Base-by-base conservation (phyloP, 2,113 vertebrate genomes). In the Leptodactylus fuscus region DNA sequence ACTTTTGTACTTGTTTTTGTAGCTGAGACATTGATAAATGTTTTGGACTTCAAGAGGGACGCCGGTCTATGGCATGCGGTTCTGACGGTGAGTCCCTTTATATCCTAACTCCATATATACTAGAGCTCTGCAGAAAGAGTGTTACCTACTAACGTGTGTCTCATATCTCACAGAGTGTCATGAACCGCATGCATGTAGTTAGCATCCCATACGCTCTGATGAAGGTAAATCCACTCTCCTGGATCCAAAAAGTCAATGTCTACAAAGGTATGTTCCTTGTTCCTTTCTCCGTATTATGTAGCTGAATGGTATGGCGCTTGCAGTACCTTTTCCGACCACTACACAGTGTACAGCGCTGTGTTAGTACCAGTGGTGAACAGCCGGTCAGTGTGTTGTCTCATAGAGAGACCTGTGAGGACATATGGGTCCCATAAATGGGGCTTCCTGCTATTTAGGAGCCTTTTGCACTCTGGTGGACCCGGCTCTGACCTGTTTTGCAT, bases 221-320 rank as follows among this genome's bases (percentile, higher is more conserved):
- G 98, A 99, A 99, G 90, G 98, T 96, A 89, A 99, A 99, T 92
- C 98, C 98, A 0, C 95, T 98, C 74, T 98, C 97, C 88, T 99
- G 98, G 98, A 98, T 99, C 87, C 97, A 98, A 94, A 99, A 98
- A 88, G 97, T 99, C 84, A 96, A 96, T 83, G 90, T 86, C 0
- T 98, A 96, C 88, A 98, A 99, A 97, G 97, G 98, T 99, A 90
- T 90, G 75, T 10, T 53, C 5, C 18, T n/a, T 9, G 22, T 41
- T 5, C 2, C 36, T 27, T 4, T 51, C 3, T 6, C 49, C 6
- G 6, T 1, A 51, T 51, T 51, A 51, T 51, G 10, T 27, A 65
- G 9, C n/a, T 32, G 46, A 12, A n/a, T n/a, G n/a, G 41, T 6
- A 9, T 9, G 9, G 41, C 41, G 41, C 41, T 41, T 5, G 5